Evolutionary conservation across 92 coral and sea anemone genomes (phyloP).

Genomic region (Anthopleura xanthogrammica): DNA sequence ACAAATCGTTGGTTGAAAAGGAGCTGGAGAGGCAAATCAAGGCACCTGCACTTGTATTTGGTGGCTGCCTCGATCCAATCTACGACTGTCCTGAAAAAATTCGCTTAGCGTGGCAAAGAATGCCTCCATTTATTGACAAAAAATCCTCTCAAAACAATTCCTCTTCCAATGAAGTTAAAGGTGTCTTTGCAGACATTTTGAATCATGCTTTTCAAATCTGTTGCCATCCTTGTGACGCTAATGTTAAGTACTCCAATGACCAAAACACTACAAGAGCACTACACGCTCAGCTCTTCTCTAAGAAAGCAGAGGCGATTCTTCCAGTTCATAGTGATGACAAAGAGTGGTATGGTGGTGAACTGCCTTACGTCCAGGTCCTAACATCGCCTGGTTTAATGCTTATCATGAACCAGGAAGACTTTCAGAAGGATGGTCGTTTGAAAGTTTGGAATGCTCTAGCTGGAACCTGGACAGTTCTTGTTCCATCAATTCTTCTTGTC

Average conservation of each 20-base stretch:
- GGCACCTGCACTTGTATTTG: neutral
- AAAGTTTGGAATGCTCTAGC: constrained; percentile 21
- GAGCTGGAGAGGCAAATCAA: neutral
- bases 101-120: constrained; percentile 1
- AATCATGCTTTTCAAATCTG: constrained; percentile 9
- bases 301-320: constrained; percentile 8
- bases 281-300: neutral
- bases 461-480: constrained; percentile 19
- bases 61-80: neutral
- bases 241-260: neutral
- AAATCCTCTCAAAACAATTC: neutral
- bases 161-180: neutral
- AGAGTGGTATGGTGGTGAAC: neutral
- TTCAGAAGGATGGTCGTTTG: neutral
- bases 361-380: constrained; percentile 8
- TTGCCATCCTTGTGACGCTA: neutral
- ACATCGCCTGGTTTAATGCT: constrained; percentile 15
- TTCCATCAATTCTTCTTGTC: constrained; percentile 7
- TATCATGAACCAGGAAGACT: neutral
- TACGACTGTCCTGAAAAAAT: neutral
- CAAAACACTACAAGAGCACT: neutral
- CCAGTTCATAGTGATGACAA: constrained; percentile 6
- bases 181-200: constrained; percentile 9
- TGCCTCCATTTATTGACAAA: constrained; percentile 10
- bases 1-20: neutral